phyloP scores from a whole-genome alignment of 2,888 invertebrate genomes.

The Sycophila texana region DNA sequence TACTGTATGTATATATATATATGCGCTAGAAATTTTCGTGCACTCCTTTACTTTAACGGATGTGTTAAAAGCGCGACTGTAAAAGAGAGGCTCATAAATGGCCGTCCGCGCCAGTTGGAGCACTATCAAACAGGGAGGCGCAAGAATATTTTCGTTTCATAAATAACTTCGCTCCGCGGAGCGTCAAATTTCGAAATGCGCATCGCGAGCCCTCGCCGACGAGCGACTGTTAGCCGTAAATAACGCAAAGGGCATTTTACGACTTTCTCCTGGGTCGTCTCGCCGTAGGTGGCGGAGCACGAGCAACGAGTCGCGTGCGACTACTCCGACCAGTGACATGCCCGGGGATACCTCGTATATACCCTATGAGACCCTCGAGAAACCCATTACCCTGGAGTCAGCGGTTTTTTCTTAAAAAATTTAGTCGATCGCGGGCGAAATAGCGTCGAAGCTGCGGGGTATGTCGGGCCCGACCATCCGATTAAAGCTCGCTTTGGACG shows the following conservation, averaged over 20 bases:
- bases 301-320: neutral
- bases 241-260: slow-evolving; percentile 55
- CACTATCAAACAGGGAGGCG: slow-evolving; percentile 25
- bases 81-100: slow-evolving; percentile 30
- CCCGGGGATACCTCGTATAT: slow-evolving; percentile 2
- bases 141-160: slow-evolving; percentile 48
- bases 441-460: neutral
- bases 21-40: slow-evolving; percentile 17
- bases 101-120: slow-evolving; percentile 5
- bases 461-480: neutral
- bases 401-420: slow-evolving; percentile 68
- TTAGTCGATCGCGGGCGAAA: slow-evolving; percentile 66
- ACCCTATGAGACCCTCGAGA: slow-evolving; percentile 41
- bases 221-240: slow-evolving; percentile 54
- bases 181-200: slow-evolving; percentile 52
- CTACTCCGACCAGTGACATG: slow-evolving; percentile 13
- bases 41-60: slow-evolving; percentile 26
- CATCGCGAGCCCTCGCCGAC: slow-evolving; percentile 27
- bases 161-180: slow-evolving; percentile 47
- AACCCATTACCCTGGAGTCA: slow-evolving; percentile 64
- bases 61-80: slow-evolving; percentile 23
- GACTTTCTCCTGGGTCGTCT: slow-evolving; percentile 44
- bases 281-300: neutral
- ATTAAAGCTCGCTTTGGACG: neutral
- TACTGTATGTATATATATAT: neutral